phyloP scores from a whole-genome alignment of 2,888 invertebrate genomes.

The Unio pictorum region DNA sequence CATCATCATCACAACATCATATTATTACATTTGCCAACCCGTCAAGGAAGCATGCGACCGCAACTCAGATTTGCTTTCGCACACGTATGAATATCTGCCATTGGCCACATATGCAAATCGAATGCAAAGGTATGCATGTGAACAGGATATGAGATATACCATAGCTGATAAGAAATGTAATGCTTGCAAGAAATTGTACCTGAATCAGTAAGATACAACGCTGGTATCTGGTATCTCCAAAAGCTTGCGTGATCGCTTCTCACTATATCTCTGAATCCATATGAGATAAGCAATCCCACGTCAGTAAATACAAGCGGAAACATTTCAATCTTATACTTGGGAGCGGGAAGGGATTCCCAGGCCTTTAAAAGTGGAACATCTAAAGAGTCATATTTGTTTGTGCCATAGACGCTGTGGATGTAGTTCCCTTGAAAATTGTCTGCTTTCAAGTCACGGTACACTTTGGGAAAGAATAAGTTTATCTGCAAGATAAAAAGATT shows the following conservation, averaged over 20 bases:
- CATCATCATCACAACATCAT: no score
- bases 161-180: no score
- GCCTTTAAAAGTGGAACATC: neutral
- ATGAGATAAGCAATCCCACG: no score
- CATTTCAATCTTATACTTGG: slow-evolving; percentile 5
- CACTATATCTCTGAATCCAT: slow-evolving; percentile 3
- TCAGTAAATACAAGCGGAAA: slow-evolving; percentile 1
- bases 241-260: slow-evolving; percentile 22
- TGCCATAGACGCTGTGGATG: slow-evolving; percentile 12
- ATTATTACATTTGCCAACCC: no score
- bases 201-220: slow-evolving; percentile 19
- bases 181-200: slow-evolving; percentile 8
- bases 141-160: no score
- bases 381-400: neutral
- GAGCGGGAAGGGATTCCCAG: slow-evolving; percentile 1
- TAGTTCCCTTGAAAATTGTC: slow-evolving; percentile 21
- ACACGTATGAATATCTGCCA: no score
- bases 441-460: slow-evolving; percentile 5
- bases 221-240: slow-evolving; percentile 14
- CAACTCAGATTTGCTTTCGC: no score
- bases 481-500: slow-evolving; percentile 1
- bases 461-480: slow-evolving; percentile 10
- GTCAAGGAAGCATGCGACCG: no score
- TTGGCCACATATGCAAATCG: no score
- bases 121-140: no score